Base-by-base conservation (phyloP, 2,113 vertebrate species). In the Hippoglossus stenolepis region DNA sequence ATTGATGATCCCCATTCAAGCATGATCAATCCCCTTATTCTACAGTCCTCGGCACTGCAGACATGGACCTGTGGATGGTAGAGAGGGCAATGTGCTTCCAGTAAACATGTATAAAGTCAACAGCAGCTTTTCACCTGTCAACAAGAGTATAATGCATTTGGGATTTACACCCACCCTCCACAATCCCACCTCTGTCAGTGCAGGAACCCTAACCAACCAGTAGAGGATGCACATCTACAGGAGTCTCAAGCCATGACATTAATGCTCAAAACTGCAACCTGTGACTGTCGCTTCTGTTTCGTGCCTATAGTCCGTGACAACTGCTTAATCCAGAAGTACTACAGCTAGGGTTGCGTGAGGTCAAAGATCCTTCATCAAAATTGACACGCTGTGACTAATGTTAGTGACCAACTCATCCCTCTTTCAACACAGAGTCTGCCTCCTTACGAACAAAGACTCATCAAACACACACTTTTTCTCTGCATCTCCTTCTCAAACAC, bases 361-460 rank as follows among this genome's bases (percentile, higher is more conserved):
- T 66, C 38, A 75, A 63, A 76, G 43, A 66, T 35, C 2, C 14
- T 31, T 43, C 21, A 26, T 5, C 26, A 20, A 38, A 70, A 65
- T 26, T 11, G 35, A 64, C 43, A 38, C 21, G 35, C 24, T 54
- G 53, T 89, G 88, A 90, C 68, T 89, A 87, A 88, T 60, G 31
- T 78, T 82, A 60, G 71, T 2, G 3, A 73, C 21, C 0, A 73
- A 35, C 85, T 84, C 65, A 82, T 82, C 47, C 24, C 53, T 83
- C 80, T 88, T 82, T 84, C 85, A 87, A 85, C 83, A 85, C 83
- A 2, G 4, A 71, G 58, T 45, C 66, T 49, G 38, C 2, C 70
- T 21, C 1, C 73, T 59, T 65, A n/a, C 21, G 51, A 54, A 54
- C 51, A 54, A 2, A 54, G 51, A 54, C 7, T n/a, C 14, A 54